Conservation (phyloP, 1,140 invertebrate genomes). For the Aphidius gifuensis region DNA sequence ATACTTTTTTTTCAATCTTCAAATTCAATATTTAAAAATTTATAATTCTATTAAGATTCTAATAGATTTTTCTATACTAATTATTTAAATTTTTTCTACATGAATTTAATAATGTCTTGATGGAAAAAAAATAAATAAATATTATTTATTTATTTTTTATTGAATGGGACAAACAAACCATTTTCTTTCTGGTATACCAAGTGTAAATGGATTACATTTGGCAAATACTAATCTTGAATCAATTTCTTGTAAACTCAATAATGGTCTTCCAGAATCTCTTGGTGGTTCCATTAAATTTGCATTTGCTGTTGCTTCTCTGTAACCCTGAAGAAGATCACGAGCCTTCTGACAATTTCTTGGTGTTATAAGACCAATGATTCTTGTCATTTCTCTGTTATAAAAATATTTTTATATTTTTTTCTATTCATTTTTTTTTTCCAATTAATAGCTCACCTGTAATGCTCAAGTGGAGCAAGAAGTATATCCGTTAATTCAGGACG, state of each 20-base stretch:
- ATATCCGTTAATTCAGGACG: constrained; percentile 79
- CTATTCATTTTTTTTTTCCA: too few relatives aligned
- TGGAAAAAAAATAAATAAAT: constrained; percentile 2
- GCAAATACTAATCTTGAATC: constrained; percentile 82
- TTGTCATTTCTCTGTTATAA: constrained; percentile 50
- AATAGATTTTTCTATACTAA: background rate
- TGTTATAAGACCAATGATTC: constrained; percentile 46
- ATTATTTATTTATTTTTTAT: constrained; percentile 5
- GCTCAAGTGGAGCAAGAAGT: constrained; percentile 75
- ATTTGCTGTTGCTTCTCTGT: constrained; percentile 75
- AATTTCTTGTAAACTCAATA: constrained; percentile 76
- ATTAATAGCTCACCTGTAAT: constrained; percentile 59
- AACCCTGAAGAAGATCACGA: constrained; percentile 54
- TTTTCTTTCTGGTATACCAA: constrained; percentile 76
- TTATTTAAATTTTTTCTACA: too few relatives aligned
- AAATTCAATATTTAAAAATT: too few relatives aligned
- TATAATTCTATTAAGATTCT: background rate
- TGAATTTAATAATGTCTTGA: background rate
- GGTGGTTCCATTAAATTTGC: constrained; percentile 80
- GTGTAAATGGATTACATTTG: constrained; percentile 80
- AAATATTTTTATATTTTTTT: too few relatives aligned
- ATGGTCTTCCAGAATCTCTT: constrained; percentile 69
- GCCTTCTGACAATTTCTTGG: constrained; percentile 49
- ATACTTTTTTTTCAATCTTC: too few relatives aligned
- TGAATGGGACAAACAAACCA: constrained; percentile 56